A percentile compares a stretch with the other conserved stretches of the same genome.
phyloP scores from a whole-genome alignment of 2,797 vertebrate genomes.

The Pelobates cultripes region DNA sequence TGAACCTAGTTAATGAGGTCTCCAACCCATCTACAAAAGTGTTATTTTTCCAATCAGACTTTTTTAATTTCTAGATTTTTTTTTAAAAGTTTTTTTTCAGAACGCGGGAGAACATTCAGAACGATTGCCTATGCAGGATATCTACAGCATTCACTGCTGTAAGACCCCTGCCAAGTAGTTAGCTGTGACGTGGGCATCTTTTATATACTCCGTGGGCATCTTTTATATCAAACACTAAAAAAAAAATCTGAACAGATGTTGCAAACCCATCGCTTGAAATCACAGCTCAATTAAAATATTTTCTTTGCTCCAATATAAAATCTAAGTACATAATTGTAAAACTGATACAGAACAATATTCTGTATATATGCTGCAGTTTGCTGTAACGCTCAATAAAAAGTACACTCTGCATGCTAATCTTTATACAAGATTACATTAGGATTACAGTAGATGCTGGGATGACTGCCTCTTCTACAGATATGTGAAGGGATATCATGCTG shows the following conservation, averaged over 20 bases:
- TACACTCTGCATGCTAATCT: slow-evolving; percentile 31
- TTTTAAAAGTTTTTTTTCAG: background rate
- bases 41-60: too few relatives aligned
- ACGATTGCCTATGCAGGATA: background rate
- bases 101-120: background rate
- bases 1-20: too few relatives aligned
- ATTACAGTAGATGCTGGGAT: slow-evolving; percentile 23
- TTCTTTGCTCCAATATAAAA: background rate
- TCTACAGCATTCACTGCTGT: background rate
- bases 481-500: slow-evolving; percentile 42
- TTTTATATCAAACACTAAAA: background rate
- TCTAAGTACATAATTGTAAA: background rate
- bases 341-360: background rate
- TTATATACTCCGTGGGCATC: background rate
- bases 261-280: background rate
- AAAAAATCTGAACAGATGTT: background rate
- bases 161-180: background rate
- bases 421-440: slow-evolving; percentile 32
- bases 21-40: too few relatives aligned
- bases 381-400: slow-evolving; percentile 12
- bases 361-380: background rate
- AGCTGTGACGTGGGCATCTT: background rate
- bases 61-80: background rate
- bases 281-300: background rate
- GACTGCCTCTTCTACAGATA: slow-evolving; percentile 23